Evolutionary conservation across 1,140 invertebrate species (phyloP).

Genomic region (Triops cancriformis): DNA sequence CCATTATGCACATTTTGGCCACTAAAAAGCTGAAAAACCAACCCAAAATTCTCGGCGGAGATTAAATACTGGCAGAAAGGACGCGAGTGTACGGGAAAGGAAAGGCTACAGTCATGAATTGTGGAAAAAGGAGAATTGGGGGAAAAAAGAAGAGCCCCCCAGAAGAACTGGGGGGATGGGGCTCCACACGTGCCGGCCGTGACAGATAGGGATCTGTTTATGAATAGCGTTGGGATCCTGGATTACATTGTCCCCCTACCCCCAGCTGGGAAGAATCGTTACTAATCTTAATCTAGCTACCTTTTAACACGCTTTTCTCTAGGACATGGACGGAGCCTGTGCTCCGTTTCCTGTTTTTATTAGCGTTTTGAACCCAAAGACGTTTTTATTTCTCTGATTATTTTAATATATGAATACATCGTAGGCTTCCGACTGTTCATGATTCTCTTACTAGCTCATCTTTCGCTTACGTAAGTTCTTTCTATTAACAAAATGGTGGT

Average conservation of each 20-base stretch:
- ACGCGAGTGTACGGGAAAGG: background rate
- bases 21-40: background rate
- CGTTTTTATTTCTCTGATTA: too few relatives aligned
- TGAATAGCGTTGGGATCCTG: background rate
- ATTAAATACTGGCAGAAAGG: background rate
- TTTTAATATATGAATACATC: too few relatives aligned
- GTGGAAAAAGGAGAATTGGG: background rate
- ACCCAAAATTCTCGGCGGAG: too few relatives aligned
- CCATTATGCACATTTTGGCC: background rate
- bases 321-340: background rate
- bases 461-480: too few relatives aligned
- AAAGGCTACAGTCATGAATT: too few relatives aligned
- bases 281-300: constrained; percentile 11
- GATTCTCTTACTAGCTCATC: too few relatives aligned
- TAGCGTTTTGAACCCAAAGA: background rate
- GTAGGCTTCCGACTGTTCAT: too few relatives aligned
- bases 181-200: background rate
- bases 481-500: too few relatives aligned
- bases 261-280: background rate
- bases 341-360: background rate
- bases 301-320: constrained; percentile 5
- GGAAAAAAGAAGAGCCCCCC: background rate
- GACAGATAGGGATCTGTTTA: constrained; percentile 9
- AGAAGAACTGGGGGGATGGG: background rate
- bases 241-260: background rate